These are phyloP conservation scores for Tyto alba DNA, from an alignment of 2,113 vertebrate species.

Conservation along the genomic window DNA sequence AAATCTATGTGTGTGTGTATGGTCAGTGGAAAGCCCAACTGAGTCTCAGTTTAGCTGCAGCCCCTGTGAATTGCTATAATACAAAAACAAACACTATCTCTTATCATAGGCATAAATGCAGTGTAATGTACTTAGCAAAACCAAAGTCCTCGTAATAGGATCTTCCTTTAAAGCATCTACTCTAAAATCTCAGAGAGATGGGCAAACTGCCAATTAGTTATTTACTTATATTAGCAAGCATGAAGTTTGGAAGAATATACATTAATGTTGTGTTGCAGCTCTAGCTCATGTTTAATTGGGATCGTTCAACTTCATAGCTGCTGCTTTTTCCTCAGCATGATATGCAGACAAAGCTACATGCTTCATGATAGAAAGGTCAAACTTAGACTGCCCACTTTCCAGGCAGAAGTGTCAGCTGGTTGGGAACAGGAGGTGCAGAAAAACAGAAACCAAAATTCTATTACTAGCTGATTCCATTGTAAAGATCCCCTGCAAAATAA, in stretches of 20 bases:
- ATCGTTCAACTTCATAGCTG: background rate
- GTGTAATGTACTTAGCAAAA: background rate
- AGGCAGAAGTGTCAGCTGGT: background rate
- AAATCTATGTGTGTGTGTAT: background rate
- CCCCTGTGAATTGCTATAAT: background rate
- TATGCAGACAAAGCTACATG: background rate
- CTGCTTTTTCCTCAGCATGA: background rate
- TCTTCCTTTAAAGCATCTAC: background rate
- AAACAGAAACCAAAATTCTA: background rate
- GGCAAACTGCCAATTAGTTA: background rate
- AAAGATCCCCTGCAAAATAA: background rate
- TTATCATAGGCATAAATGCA: background rate
- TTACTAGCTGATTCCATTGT: background rate
- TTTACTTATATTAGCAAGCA: background rate
- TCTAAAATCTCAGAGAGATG: background rate
- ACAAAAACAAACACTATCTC: background rate
- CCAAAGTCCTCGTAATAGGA: background rate
- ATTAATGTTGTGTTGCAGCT: background rate
- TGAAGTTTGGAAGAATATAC: background rate
- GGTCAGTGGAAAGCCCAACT: background rate
- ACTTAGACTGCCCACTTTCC: background rate
- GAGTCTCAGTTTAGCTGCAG: background rate
- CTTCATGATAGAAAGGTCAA: background rate
- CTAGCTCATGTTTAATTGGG: background rate
- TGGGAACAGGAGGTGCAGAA: background rate